These are phyloP conservation scores for Lutjanus erythropterus DNA, from an alignment of 2,113 vertebrate genomes.

Conservation along the genomic window DNA sequence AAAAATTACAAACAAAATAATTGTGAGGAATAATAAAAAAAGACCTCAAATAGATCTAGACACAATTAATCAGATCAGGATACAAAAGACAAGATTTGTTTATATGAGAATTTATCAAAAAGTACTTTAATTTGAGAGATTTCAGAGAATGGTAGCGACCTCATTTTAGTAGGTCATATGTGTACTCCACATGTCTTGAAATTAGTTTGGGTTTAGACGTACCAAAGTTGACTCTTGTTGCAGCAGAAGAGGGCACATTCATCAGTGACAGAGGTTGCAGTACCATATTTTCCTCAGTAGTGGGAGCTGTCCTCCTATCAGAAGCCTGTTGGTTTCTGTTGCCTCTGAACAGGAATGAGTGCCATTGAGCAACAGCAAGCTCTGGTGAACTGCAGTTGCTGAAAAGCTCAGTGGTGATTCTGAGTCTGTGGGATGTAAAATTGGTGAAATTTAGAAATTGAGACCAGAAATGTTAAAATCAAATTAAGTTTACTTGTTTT, in stretches of 20 bases:
- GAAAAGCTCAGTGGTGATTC: constrained; percentile 3
- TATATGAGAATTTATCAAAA: background rate
- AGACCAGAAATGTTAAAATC: too few species aligned
- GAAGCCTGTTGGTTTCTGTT: background rate
- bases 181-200: background rate
- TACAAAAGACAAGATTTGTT: background rate
- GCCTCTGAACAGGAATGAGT: background rate
- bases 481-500: background rate
- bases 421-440: background rate
- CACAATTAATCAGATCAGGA: background rate
- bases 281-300: constrained; percentile 40
- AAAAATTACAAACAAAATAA: background rate
- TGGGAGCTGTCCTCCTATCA: constrained; percentile 45
- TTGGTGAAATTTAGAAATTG: too few species aligned
- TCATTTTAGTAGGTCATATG: background rate
- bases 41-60: background rate
- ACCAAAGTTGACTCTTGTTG: background rate
- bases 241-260: background rate
- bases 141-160: background rate
- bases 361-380: background rate
- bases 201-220: background rate
- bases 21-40: background rate
- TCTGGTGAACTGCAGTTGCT: constrained; percentile 9
- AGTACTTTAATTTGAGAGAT: background rate
- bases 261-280: constrained; percentile 10